Conservation (phyloP, 2,113 vertebrate genomes). For the Antechinus stuartii region DNA sequence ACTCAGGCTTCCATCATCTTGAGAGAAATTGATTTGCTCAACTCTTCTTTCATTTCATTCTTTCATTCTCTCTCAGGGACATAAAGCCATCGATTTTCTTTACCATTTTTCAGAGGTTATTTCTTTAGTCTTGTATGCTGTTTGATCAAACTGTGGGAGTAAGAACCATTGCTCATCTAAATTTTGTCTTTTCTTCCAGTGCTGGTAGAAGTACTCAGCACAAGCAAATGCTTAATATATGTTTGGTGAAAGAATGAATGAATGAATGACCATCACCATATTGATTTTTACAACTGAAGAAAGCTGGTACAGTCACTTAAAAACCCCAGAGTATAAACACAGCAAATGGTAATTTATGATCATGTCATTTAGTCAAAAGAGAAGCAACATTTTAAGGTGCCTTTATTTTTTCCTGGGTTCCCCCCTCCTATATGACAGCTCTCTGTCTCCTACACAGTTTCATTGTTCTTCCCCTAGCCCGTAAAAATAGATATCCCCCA, state of each 20-base stretch:
- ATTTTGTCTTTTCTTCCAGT: not conserved
- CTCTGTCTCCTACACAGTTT: not conserved
- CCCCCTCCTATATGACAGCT: not conserved
- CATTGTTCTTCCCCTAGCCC: not conserved
- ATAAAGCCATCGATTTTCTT: not conserved
- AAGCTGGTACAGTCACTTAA: not conserved
- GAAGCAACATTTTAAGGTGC: not conserved
- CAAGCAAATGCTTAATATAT: not conserved
- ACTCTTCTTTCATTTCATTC: not conserved
- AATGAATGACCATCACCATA: not conserved
- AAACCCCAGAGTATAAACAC: not conserved
- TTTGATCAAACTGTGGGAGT: not conserved
- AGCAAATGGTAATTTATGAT: not conserved
- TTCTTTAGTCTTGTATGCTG: not conserved
- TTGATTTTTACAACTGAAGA: not conserved
- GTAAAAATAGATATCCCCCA: not conserved
- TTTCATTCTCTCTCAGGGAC: not conserved
- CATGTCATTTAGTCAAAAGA: not conserved
- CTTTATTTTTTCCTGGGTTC: not conserved
- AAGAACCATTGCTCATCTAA: not conserved
- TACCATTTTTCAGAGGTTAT: not conserved
- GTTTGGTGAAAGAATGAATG: not conserved
- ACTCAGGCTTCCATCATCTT: not conserved
- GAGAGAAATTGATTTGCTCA: not conserved
- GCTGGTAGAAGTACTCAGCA: not conserved